Conservation (phyloP, 2,888 invertebrate genomes). For the Melinaea menophilus region DNA sequence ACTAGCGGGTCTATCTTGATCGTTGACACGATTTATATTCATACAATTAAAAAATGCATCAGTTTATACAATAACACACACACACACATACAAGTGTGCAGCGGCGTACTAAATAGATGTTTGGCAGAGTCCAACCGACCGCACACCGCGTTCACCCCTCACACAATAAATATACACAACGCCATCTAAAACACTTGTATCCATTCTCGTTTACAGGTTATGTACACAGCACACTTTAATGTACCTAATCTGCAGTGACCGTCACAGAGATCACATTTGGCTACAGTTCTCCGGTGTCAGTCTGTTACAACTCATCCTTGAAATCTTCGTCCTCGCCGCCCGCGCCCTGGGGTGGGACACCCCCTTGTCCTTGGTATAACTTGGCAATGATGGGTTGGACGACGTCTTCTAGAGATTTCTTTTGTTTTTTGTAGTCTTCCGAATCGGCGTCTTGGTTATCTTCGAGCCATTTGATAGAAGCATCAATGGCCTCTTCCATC, state of each 20-base stretch:
- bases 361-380: constrained; percentile 92
- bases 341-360: constrained; percentile 84
- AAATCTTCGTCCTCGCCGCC: constrained; percentile 85
- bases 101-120: constrained; percentile 38
- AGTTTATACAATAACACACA: constrained; percentile 51
- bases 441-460: constrained; percentile 95
- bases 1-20: constrained; percentile 42
- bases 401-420: constrained; percentile 95
- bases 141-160: constrained; percentile 44
- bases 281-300: constrained; percentile 57
- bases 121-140: constrained; percentile 33
- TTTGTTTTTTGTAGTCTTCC: constrained; percentile 95
- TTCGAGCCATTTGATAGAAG: constrained; percentile 98
- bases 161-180: constrained; percentile 71
- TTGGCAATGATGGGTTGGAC: constrained; percentile 99
- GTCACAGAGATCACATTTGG: constrained; percentile 64
- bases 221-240: constrained; percentile 31
- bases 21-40: constrained; percentile 40
- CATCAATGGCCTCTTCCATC: constrained; percentile 97
- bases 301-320: constrained; percentile 89
- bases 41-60: constrained; percentile 71
- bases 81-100: constrained; percentile 40
- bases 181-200: constrained; percentile 59
- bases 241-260: constrained; percentile 45
- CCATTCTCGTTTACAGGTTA: constrained; percentile 48